phyloP scores from a whole-genome alignment of 2,888 invertebrate species.

The Volucella inflata region DNA sequence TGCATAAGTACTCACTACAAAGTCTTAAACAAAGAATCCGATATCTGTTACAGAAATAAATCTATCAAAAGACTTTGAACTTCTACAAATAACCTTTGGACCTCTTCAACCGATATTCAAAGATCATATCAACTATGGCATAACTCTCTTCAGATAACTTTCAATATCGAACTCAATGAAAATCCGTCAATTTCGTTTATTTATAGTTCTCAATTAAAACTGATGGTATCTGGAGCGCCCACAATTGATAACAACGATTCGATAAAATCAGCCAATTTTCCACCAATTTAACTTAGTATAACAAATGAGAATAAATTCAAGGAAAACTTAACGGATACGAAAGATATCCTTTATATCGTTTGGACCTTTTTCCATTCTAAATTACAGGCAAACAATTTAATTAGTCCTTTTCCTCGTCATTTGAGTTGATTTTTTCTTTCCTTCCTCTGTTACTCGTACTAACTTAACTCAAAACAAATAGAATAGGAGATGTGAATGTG shows the following conservation, averaged over 20 bases:
- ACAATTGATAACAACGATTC: neutral
- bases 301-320: neutral
- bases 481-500: too few relatives aligned
- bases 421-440: neutral
- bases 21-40: too few relatives aligned
- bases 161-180: neutral
- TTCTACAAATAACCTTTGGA: neutral
- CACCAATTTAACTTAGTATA: neutral
- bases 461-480: slow-evolving; percentile 26
- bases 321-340: neutral
- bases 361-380: neutral
- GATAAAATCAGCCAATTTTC: neutral
- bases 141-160: neutral
- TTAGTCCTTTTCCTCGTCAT: slow-evolving; percentile 3
- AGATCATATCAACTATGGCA: neutral
- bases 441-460: slow-evolving; percentile 11
- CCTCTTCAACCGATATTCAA: too few relatives aligned
- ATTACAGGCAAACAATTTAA: slow-evolving; percentile 16
- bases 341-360: neutral
- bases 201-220: neutral
- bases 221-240: neutral
- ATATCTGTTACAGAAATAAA: too few relatives aligned
- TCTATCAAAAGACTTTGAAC: neutral
- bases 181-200: neutral
- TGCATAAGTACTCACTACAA: too few relatives aligned